Conservation (phyloP, 2,888 invertebrate genomes). For the Agrotis puta region DNA sequence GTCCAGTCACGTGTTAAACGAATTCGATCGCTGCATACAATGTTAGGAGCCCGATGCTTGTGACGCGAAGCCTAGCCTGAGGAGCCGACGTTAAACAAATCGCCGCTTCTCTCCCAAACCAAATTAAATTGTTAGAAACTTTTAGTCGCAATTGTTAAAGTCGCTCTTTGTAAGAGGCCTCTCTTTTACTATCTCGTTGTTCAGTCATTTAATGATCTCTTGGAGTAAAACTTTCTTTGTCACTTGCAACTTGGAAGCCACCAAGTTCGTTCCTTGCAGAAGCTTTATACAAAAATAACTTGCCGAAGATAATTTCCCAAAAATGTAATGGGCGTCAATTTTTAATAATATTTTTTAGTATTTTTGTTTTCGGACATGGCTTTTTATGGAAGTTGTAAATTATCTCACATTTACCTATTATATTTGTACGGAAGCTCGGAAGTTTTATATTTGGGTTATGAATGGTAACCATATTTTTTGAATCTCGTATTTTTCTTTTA, state of each 20-base stretch:
- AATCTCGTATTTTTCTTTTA: background rate
- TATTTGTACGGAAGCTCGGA: background rate
- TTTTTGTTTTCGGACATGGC: background rate
- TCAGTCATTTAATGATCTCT: conserved; percentile 40
- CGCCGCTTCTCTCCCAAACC: conserved; percentile 60
- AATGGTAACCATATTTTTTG: background rate
- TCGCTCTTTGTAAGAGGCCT: conserved; percentile 19
- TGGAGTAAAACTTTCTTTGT: conserved; percentile 34
- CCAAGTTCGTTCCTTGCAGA: conserved; percentile 18
- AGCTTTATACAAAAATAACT: background rate
- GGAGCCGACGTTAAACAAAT: conserved; percentile 71
- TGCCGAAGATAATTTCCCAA: background rate
- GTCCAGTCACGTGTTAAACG: conserved; percentile 90
- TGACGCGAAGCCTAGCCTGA: conserved; percentile 75
- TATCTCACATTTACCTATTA: background rate
- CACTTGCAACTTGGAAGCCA: conserved; percentile 22
- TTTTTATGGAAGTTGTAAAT: background rate
- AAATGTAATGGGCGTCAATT: background rate
- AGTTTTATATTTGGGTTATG: conserved; percentile 1
- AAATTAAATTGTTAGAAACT: conserved; percentile 55
- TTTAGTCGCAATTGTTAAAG: conserved; percentile 45
- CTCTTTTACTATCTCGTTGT: conserved; percentile 38
- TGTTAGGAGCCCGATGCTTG: conserved; percentile 78
- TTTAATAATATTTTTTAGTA: background rate
- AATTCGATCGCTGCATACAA: conserved; percentile 87